Conservation (phyloP, 92 coral and sea anemone genomes). For the Phenganax stokvisi region DNA sequence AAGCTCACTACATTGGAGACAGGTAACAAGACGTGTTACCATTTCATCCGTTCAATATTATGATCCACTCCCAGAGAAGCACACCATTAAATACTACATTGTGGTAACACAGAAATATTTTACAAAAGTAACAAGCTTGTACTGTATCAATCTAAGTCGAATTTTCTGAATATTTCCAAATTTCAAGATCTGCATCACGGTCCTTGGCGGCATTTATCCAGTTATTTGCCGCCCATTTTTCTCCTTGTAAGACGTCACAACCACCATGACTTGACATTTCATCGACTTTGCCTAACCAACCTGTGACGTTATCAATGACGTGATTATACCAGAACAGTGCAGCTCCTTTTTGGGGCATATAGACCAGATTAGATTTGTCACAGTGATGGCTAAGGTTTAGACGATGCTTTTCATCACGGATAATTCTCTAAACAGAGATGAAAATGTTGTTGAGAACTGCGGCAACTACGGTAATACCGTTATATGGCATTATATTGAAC, state of each 20-base stretch:
- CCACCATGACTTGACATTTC: conserved; percentile 81
- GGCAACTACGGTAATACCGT: no score
- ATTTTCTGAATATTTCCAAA: conserved; percentile 50
- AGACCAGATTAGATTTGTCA: conserved; percentile 60
- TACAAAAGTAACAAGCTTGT: not conserved
- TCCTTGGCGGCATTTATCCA: conserved; percentile 78
- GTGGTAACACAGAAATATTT: not conserved
- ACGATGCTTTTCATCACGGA: conserved; percentile 45
- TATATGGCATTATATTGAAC: no score
- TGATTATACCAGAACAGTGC: conserved; percentile 96
- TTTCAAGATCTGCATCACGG: conserved; percentile 51
- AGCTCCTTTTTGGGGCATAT: conserved; percentile 80
- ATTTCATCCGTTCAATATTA: no score
- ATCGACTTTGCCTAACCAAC: conserved; percentile 79
- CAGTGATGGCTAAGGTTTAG: conserved; percentile 72
- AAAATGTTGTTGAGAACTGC: not conserved
- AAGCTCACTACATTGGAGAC: no score
- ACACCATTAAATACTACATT: no score
- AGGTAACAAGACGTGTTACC: no score
- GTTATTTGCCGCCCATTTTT: conserved; percentile 95
- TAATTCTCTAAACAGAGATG: not conserved
- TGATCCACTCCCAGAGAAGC: no score
- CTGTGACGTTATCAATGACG: conserved; percentile 64
- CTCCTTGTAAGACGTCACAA: conserved; percentile 91
- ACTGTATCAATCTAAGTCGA: not conserved